Evolutionary conservation across 2,113 vertebrate species (phyloP).

Genomic region (Lanius collurio): DNA sequence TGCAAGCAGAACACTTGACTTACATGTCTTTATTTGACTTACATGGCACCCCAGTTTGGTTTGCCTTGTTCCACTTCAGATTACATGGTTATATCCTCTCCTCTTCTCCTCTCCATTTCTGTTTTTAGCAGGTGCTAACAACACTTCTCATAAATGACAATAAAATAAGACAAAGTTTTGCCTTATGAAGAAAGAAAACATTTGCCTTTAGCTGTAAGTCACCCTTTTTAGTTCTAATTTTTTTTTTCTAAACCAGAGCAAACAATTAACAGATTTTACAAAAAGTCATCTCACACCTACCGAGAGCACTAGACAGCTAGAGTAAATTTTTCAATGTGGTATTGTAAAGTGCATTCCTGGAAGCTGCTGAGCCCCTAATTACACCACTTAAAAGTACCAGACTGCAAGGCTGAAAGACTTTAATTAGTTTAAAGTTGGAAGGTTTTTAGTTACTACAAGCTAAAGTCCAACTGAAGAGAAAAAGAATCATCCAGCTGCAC

Average conservation of each 20-base stretch:
- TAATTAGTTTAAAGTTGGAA: neutral
- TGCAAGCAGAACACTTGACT: neutral
- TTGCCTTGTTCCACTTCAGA: neutral
- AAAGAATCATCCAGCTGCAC: neutral
- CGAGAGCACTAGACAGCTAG: neutral
- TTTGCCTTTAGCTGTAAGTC: neutral
- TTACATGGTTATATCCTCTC: neutral
- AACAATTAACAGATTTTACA: constrained; percentile 1
- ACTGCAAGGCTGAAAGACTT: neutral
- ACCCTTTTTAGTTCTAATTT: neutral
- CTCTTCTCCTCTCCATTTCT: neutral
- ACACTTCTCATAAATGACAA: neutral
- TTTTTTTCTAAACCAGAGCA: neutral
- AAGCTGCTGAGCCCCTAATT: neutral
- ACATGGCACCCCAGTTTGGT: neutral
- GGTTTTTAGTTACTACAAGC: neutral
- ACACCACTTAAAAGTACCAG: neutral
- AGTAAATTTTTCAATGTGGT: constrained; percentile 1
- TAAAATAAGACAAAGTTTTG: neutral
- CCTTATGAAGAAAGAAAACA: neutral
- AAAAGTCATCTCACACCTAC: neutral
- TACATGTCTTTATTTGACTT: neutral
- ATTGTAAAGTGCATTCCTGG: constrained; percentile 14
- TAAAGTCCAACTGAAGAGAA: neutral
- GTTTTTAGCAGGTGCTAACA: neutral